Percentiles rank a stretch among this genome's conserved stretches.
These are phyloP conservation scores for Megatriorchis doriae DNA, from an alignment of 2,113 vertebrate genomes.

Conservation along the genomic window DNA sequence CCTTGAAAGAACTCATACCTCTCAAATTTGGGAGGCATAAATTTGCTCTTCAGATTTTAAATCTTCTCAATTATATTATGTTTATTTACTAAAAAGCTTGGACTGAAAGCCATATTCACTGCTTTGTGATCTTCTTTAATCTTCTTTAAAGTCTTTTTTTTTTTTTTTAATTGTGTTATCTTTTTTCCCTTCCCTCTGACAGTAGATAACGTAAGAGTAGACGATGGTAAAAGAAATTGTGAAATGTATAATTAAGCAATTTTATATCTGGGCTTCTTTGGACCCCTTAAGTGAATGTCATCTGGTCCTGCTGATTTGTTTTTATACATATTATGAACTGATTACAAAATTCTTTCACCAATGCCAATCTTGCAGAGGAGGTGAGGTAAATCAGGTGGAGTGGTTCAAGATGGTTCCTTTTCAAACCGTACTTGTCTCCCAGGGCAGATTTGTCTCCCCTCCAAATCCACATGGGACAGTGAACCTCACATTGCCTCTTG, in stretches of 20 bases:
- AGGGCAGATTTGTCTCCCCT: neutral
- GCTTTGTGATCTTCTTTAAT: neutral
- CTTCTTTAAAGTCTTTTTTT: neutral
- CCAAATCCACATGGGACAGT: neutral
- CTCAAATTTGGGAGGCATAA: neutral
- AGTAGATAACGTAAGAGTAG: neutral
- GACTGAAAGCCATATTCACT: neutral
- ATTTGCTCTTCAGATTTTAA: neutral
- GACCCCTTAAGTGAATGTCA: fast-evolving
- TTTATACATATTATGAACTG: neutral
- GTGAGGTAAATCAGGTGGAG: neutral
- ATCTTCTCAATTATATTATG: neutral
- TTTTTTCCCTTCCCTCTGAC: neutral
- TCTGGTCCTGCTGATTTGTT: neutral
- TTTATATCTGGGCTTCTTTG: neutral
- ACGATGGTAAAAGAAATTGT: neutral
- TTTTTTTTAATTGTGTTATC: fast-evolving
- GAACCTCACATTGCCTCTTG: neutral
- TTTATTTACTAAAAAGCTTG: neutral
- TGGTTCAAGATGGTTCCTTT: neutral
- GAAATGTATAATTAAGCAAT: neutral
- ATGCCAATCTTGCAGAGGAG: neutral
- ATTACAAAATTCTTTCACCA: neutral
- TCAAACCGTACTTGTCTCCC: neutral
- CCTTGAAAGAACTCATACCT: neutral